Conservation (phyloP, 2,797 vertebrate species). For the Tapera naevia region DNA sequence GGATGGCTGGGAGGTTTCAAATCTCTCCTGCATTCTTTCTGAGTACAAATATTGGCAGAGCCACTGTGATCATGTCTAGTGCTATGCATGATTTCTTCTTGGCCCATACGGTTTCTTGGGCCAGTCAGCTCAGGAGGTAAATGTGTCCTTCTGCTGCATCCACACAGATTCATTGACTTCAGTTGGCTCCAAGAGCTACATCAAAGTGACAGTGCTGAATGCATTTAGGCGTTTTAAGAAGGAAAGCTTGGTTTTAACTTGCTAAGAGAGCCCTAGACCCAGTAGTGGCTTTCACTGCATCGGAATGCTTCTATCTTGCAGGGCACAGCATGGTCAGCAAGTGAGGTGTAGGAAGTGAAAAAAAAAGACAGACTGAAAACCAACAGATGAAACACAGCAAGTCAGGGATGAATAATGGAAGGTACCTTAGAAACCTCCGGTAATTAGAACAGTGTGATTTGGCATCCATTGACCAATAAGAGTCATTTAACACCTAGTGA, state of each 20-base stretch:
- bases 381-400: constrained; percentile 3
- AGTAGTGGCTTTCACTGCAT: neutral
- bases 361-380: neutral
- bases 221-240: neutral
- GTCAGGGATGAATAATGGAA: neutral
- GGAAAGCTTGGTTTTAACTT: neutral
- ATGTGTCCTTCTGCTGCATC: neutral
- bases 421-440: neutral
- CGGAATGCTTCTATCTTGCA: neutral
- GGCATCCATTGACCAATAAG: neutral
- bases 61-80: neutral
- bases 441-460: neutral
- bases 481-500: neutral
- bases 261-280: neutral
- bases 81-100: neutral
- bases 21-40: neutral
- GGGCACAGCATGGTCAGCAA: neutral
- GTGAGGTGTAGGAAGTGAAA: neutral
- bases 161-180: neutral
- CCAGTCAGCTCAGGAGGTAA: neutral
- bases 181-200: neutral
- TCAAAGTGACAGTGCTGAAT: neutral
- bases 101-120: neutral
- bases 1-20: neutral
- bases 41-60: neutral